Evolutionary conservation across 1,140 invertebrate genomes (phyloP), one percentile per base, ranked within the genome.

Genomic region (Aphis craccivora): DNA sequence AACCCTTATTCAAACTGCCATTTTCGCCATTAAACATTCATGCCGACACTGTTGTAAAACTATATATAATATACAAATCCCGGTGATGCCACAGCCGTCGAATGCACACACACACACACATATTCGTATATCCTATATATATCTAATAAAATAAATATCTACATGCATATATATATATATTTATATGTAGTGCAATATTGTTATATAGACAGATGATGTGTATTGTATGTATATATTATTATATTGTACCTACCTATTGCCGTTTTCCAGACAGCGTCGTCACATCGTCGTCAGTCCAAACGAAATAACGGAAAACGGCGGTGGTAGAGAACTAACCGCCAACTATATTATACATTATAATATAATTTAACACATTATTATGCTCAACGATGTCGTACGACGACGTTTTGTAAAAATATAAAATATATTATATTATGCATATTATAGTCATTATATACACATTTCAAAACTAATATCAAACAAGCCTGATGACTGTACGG

Each of bases 11-110:
- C 91, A 93, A 93, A 93, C 91, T 93, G 91, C 91, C 81, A 93
- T 93, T 93, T 93, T 93, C 76, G 81, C 76, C 91, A 93, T 93
- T 93, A 93, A 93, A 93, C 91, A 93, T 93, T 93, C 91, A 93
- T 93, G 91, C 91, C 91, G 45, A 93, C 81, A 93, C 91, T 55
- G 76, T 53, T 81, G 76, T 93, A 93, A 93, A 93, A 93, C 91
- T 84, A 86, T 83, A 83, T 89, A 89, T 55, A 89, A 83, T 93
- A 86, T 53, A 93, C 91, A 93, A 93, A 93, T 93, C 81, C 91
- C 81, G 35, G 81, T 83, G 55, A 40, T 45, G 90, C 40, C 25
- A 22, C 30, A 22, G 53, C 55, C 8, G 20, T 51, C 4, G 35
- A 30, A 40, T 83, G 48, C 84, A 22, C 23, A n/a, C 51, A 53